Conservation (phyloP, 2,888 invertebrate genomes). For the Pelosia muscerda region DNA sequence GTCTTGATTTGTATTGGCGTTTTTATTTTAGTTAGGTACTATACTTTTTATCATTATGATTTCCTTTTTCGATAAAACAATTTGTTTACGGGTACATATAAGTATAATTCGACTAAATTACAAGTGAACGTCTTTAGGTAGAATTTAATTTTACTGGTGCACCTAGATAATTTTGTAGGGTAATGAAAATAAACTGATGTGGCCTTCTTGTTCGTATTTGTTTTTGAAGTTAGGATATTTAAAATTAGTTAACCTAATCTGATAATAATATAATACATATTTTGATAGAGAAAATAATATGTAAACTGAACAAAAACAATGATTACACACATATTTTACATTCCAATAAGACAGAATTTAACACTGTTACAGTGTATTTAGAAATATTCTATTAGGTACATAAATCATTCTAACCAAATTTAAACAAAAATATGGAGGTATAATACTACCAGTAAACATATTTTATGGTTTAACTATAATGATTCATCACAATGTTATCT, state of each 20-base stretch:
- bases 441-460: neutral
- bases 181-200: slow-evolving; percentile 35
- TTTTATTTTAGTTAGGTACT: slow-evolving; percentile 1
- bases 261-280: neutral
- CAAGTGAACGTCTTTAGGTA: slow-evolving; percentile 14
- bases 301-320: neutral
- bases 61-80: neutral
- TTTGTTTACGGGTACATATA: slow-evolving; percentile 64
- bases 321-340: no score
- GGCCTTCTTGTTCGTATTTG: slow-evolving; percentile 44
- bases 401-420: neutral
- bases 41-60: slow-evolving; percentile 37
- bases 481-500: neutral
- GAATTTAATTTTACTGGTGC: slow-evolving; percentile 11
- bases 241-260: slow-evolving; percentile 1
- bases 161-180: slow-evolving; percentile 26
- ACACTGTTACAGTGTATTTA: neutral
- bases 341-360: no score
- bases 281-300: neutral
- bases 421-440: neutral
- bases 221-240: slow-evolving; percentile 35
- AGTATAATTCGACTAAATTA: slow-evolving; percentile 58
- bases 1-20: neutral
- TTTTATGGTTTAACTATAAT: no score
- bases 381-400: neutral